Conservation (phyloP, 2,797 vertebrate genomes). For the Gymnodraco acuticeps region DNA sequence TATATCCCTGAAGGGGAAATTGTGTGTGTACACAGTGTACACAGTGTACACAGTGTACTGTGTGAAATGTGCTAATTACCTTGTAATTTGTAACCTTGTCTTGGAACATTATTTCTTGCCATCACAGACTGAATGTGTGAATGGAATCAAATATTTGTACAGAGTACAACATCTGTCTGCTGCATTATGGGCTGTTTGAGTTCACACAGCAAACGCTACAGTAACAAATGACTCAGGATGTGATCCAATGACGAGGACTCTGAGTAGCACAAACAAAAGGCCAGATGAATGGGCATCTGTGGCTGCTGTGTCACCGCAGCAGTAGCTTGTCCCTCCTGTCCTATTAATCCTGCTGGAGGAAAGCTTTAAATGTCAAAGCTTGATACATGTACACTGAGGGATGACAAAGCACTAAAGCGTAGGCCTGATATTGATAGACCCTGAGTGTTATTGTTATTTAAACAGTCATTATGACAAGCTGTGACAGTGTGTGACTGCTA, state of each 20-base stretch:
- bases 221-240: conserved; percentile 72
- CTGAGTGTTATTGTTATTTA: background rate
- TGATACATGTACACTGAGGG: conserved; percentile 19
- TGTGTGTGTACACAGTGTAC: background rate
- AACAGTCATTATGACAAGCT: background rate
- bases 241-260: conserved; percentile 67
- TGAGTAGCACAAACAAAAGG: conserved; percentile 64
- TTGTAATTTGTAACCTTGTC: conserved; percentile 63
- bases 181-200: conserved; percentile 69
- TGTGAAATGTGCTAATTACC: conserved; percentile 53
- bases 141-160: conserved; percentile 59
- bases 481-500: too few relatives aligned
- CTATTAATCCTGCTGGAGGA: conserved; percentile 32
- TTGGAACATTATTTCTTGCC: conserved; percentile 39
- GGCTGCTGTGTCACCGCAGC: conserved; percentile 30
- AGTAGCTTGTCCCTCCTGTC: conserved; percentile 31
- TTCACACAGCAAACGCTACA: conserved; percentile 60
- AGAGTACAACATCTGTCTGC: conserved; percentile 75
- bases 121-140: conserved; percentile 32
- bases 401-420: conserved; percentile 8
- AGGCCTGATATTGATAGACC: conserved; percentile 3
- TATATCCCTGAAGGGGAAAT: conserved; percentile 22
- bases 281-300: conserved; percentile 65
- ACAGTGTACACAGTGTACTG: background rate
- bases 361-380: conserved; percentile 53